phyloP scores from a whole-genome alignment of 2,888 invertebrate species.

The Cacoxenus indagator region DNA sequence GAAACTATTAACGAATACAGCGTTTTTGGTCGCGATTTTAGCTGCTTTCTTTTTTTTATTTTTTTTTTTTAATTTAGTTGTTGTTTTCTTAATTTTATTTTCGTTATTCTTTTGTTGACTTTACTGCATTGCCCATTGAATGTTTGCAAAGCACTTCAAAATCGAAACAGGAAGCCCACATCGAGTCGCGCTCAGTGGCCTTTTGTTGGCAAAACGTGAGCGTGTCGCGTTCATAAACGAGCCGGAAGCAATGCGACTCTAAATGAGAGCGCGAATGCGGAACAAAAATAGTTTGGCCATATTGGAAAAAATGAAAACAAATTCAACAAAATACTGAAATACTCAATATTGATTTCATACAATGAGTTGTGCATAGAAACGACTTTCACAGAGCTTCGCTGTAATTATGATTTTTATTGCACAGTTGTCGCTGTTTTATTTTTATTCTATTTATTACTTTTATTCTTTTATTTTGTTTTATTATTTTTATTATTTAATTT shows the following conservation, averaged over 20 bases:
- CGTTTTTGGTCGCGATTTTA: background rate
- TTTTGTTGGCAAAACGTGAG: background rate
- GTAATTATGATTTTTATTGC: too few species aligned
- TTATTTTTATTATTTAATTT: too few species aligned
- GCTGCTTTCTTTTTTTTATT: background rate
- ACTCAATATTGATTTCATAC: too few species aligned
- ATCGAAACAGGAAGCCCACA: background rate
- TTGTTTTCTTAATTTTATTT: background rate
- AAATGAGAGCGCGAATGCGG: background rate
- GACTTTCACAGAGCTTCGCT: too few species aligned
- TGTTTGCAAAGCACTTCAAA: constrained; percentile 5
- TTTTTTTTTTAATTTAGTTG: background rate
- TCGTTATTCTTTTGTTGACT: background rate
- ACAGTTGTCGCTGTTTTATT: too few species aligned
- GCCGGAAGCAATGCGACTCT: background rate
- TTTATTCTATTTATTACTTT: too few species aligned
- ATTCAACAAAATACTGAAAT: too few species aligned
- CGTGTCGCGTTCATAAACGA: background rate
- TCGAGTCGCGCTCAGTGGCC: background rate
- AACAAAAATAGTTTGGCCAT: too few species aligned
- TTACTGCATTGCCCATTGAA: background rate
- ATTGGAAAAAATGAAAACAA: too few species aligned
- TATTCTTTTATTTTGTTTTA: too few species aligned
- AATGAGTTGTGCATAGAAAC: too few species aligned
- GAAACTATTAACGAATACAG: too few species aligned